These are phyloP conservation scores for Lophius americanus DNA, from an alignment of 2,797 vertebrate species.

Conservation along the genomic window DNA sequence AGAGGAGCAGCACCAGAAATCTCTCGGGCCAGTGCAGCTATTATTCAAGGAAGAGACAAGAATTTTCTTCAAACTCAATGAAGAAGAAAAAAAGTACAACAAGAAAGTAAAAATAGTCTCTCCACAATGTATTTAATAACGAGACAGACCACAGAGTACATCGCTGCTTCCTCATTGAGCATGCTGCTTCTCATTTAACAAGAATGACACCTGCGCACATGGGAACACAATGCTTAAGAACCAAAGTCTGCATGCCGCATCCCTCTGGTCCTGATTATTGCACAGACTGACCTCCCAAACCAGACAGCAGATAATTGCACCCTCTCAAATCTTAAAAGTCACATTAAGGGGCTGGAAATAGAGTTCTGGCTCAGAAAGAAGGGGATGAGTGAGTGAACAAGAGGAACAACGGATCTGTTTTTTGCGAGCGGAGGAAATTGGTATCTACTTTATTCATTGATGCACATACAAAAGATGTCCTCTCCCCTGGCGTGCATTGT, in stretches of 20 bases:
- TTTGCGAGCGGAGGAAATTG: slow-evolving; percentile 33
- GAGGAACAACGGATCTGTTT: slow-evolving; percentile 54
- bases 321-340: slow-evolving; percentile 51
- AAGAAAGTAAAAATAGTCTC: no score
- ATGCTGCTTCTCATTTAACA: slow-evolving; percentile 27
- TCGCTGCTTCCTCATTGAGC: background rate
- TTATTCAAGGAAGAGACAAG: no score
- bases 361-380: slow-evolving; percentile 46
- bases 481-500: slow-evolving; percentile 37
- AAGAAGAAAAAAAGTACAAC: background rate
- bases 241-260: slow-evolving; percentile 17
- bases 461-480: slow-evolving; percentile 48
- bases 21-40: no score
- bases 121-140: no score
- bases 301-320: slow-evolving; percentile 64
- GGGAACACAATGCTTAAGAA: slow-evolving; percentile 23
- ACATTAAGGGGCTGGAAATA: slow-evolving; percentile 59
- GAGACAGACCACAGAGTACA: no score
- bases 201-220: slow-evolving; percentile 29
- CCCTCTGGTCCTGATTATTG: slow-evolving; percentile 29
- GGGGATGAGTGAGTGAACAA: slow-evolving; percentile 32
- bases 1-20: no score
- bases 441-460: slow-evolving; percentile 43
- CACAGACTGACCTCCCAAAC: slow-evolving; percentile 42
- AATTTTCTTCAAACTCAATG: no score